phyloP scores from a whole-genome alignment of 2,113 vertebrate genomes.

The Rafetus swinhoei region DNA sequence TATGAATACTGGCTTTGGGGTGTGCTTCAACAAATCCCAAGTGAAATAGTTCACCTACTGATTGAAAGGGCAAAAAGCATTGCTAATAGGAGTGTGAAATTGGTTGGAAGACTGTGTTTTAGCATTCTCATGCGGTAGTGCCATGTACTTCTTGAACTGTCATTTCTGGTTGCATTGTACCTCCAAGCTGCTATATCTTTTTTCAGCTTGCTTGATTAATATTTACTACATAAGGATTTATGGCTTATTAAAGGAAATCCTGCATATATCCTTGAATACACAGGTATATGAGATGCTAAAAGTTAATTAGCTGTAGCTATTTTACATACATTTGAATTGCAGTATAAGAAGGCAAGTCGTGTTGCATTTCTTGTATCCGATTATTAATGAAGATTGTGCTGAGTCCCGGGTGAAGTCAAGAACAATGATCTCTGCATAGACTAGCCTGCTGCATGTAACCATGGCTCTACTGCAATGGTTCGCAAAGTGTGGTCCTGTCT shows the following conservation, averaged over 20 bases:
- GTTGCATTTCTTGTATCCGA: slow-evolving; percentile 25
- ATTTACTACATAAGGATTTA: background rate
- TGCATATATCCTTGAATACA: background rate
- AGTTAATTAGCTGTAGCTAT: background rate
- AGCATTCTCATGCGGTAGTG: background rate
- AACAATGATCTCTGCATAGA: background rate
- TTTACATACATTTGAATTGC: background rate
- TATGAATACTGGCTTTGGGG: background rate
- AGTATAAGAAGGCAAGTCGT: background rate
- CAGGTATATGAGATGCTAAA: background rate
- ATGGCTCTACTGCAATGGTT: background rate
- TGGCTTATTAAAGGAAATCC: background rate
- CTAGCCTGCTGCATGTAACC: rapidly evolving
- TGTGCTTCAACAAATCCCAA: background rate
- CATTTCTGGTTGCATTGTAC: background rate
- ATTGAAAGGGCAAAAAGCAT: background rate
- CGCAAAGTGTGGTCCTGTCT: too few relatives aligned
- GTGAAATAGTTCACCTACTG: background rate
- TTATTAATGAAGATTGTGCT: background rate
- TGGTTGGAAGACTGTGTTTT: background rate
- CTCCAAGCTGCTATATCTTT: background rate
- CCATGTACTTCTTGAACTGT: background rate
- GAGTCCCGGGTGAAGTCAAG: background rate
- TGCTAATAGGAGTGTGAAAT: background rate
- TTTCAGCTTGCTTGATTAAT: background rate